Evolutionary conservation across 2,888 invertebrate species (phyloP).

Genomic region (Crocallis elinguaria): DNA sequence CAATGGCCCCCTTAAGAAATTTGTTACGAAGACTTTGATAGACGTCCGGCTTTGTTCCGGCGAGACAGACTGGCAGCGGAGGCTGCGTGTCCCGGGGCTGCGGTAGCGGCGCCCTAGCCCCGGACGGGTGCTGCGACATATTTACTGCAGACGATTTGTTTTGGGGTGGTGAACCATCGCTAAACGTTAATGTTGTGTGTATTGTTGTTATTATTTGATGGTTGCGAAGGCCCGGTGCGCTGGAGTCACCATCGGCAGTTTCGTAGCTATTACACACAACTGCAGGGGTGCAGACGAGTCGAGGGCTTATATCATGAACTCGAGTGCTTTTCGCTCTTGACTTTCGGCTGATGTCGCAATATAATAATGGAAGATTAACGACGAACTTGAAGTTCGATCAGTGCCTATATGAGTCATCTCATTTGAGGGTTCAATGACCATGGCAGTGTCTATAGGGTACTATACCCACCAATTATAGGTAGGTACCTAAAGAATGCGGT

Average conservation of each 20-base stretch:
- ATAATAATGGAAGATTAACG: background rate
- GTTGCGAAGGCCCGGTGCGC: conserved; percentile 49
- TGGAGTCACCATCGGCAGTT: conserved; percentile 43
- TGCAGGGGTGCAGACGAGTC: conserved; percentile 43
- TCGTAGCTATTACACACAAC: conserved; percentile 16
- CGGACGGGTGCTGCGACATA: conserved; percentile 46
- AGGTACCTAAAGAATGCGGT: too few relatives aligned
- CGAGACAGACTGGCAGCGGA: background rate
- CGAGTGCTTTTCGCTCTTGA: background rate
- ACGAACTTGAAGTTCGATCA: too few relatives aligned
- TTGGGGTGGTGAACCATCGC: conserved; percentile 62
- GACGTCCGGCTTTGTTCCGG: conserved; percentile 35
- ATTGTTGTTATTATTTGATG: conserved; percentile 60
- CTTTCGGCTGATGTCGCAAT: background rate
- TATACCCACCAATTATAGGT: too few relatives aligned
- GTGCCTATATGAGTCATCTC: too few relatives aligned
- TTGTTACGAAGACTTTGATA: conserved; percentile 74
- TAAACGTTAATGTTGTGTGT: conserved; percentile 56
- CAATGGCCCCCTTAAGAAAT: conserved; percentile 73
- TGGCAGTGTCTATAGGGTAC: too few relatives aligned
- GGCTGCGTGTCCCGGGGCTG: background rate
- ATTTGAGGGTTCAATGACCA: too few relatives aligned
- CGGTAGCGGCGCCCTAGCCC: background rate
- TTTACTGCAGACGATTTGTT: conserved; percentile 67
- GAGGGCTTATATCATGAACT: conserved; percentile 17